Conservation (phyloP, 2,888 invertebrate genomes). For the Nebria salina region DNA sequence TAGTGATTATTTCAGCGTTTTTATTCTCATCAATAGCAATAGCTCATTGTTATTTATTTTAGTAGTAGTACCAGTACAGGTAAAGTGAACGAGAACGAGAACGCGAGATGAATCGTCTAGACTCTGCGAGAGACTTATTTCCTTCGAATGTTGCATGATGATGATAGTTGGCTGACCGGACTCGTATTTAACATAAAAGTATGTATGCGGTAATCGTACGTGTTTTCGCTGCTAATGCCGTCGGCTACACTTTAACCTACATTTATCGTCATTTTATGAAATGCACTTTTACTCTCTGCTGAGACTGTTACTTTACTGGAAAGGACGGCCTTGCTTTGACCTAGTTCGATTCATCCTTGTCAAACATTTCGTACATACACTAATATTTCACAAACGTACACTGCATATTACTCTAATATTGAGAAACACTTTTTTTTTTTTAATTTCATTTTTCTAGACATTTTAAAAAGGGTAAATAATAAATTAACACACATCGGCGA, state of each 20-base stretch:
- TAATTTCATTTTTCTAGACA: not conserved
- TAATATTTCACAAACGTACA: not conserved
- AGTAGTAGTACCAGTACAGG: not conserved
- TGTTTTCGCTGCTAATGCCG: constrained; percentile 16
- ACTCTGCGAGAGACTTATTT: constrained; percentile 4
- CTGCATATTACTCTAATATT: not conserved
- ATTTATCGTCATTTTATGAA: constrained; percentile 39
- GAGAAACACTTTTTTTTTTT: not conserved
- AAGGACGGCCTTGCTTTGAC: constrained; percentile 53
- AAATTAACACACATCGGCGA: not conserved
- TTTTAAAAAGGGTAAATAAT: not conserved
- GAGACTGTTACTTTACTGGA: constrained; percentile 36
- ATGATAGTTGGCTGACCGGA: not conserved
- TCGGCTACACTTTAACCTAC: constrained; percentile 41
- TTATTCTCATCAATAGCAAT: not conserved
- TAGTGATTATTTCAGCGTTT: constrained; percentile 25
- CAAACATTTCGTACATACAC: constrained; percentile 29
- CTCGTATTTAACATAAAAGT: not conserved
- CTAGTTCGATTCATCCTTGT: constrained; percentile 49
- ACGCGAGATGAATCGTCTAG: not conserved
- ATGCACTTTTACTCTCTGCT: constrained; percentile 51
- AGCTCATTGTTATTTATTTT: not conserved
- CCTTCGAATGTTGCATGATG: not conserved
- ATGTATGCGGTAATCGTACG: constrained; percentile 35
- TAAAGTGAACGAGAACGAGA: not conserved